Evolutionary conservation across 2,113 vertebrate species (phyloP), one percentile per base, ranked within the genome.

Genomic region (Chlamydotis undulata): DNA sequence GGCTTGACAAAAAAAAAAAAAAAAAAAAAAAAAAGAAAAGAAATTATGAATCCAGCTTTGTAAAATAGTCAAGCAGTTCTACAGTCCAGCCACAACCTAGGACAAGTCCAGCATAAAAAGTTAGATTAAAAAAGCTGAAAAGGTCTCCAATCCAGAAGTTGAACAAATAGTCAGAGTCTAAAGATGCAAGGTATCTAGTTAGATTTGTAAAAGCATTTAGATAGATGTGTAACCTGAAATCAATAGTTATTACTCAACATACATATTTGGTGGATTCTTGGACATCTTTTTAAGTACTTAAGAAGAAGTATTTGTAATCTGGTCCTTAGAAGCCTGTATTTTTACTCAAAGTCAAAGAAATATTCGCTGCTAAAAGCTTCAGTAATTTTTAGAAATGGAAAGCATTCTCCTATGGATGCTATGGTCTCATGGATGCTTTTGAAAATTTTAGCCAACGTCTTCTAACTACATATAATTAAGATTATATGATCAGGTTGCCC

Each of bases 1-100:
- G 96, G 65, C 50, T 88, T 88, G 78, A 83, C 53, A 93, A 85
- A 28, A 68, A 83, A 93, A 53, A 90, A 73, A 6, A 77, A 53
- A 85, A 80, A 80, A 52, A 14, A 13, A 68, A 83, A 93, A 53
- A 90, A 73, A 6, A 77, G 57, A 83, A 80, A 80, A 52, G n/a
- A 83, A 94, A 86, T 80, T 52, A 84, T 12, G 21, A 81, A 79
- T 60, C 21, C 39, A 71, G 28, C 43, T 89, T 94, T 87, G 28
- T 57, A 70, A 93, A 92, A 65, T 0, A 37, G 33, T 45, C 50
- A 52, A 61, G 41, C 28, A 84, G 56, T 19, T 83, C 19, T 25
- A 5, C 4, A 19, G 47, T 9, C 41, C 26, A 77, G 56, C 5
- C 50, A 41, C 29, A 86, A 60, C 4, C 14, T 70, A n/a, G 28